phyloP scores from a whole-genome alignment of 2,888 invertebrate species.

The Terebella lapidaria region DNA sequence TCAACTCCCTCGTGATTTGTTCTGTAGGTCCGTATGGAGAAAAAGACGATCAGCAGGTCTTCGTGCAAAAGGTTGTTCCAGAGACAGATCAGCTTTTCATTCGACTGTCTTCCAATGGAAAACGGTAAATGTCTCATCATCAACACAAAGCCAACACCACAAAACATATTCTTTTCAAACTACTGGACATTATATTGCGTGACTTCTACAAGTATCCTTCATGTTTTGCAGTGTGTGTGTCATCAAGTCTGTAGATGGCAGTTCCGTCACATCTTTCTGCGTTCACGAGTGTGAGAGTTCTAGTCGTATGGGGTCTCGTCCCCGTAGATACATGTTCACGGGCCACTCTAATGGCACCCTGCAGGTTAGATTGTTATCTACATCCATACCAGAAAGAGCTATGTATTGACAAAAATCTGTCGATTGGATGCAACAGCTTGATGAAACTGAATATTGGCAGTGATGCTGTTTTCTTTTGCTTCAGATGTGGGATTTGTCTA shows the following conservation, averaged over 20 bases:
- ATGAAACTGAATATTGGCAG: too few relatives aligned
- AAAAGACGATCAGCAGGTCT: slow-evolving; percentile 95
- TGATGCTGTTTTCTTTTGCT: slow-evolving; percentile 17
- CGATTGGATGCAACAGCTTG: too few relatives aligned
- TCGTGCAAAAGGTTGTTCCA: slow-evolving; percentile 95
- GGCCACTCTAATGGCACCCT: slow-evolving; percentile 51
- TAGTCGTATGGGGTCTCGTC: slow-evolving; percentile 82
- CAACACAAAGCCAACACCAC: background rate
- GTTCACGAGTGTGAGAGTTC: slow-evolving; percentile 98
- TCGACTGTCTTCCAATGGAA: slow-evolving; percentile 88
- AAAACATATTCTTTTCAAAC: background rate
- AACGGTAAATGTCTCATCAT: slow-evolving; percentile 60
- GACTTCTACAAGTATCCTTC: background rate
- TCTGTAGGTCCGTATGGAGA: slow-evolving; percentile 78
- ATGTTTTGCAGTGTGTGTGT: slow-evolving; percentile 23
- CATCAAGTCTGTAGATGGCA: slow-evolving; percentile 69
- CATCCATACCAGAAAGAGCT: too few relatives aligned
- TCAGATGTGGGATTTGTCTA: slow-evolving; percentile 94
- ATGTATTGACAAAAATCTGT: too few relatives aligned
- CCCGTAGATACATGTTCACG: slow-evolving; percentile 62
- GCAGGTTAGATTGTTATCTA: too few relatives aligned
- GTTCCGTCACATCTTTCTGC: slow-evolving; percentile 89
- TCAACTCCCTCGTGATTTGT: too few relatives aligned
- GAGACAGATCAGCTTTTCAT: slow-evolving; percentile 94
- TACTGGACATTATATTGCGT: background rate